phyloP scores from a whole-genome alignment of 2,797 vertebrate genomes.

The Pristis pectinata region DNA sequence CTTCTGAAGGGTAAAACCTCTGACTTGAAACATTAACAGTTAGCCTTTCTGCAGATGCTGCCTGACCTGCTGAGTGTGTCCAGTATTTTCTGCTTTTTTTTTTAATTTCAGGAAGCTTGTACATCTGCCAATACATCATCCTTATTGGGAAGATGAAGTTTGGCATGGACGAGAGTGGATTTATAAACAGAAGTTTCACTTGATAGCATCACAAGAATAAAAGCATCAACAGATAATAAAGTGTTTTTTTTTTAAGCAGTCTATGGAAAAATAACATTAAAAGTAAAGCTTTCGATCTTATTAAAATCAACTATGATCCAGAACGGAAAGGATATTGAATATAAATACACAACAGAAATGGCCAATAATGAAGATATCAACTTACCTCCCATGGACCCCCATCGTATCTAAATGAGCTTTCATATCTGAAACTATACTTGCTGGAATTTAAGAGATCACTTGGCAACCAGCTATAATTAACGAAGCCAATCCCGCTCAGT shows the following conservation, averaged over 20 bases:
- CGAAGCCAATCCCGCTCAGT: slow-evolving; percentile 53
- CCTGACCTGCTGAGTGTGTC: no score
- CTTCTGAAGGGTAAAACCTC: no score
- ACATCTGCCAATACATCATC: background rate
- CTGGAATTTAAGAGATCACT: slow-evolving; percentile 36
- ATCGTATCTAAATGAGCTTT: background rate
- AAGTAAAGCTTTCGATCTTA: no score
- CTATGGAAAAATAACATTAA: background rate
- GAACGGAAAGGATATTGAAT: no score
- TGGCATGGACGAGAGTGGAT: background rate
- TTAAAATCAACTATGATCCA: background rate
- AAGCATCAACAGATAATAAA: background rate
- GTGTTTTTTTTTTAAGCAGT: background rate
- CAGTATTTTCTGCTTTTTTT: no score
- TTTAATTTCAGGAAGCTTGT: no score
- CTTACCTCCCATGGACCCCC: background rate
- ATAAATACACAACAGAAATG: background rate
- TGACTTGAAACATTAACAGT: no score
- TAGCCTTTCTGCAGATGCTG: no score
- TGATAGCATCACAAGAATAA: background rate
- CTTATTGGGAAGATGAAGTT: background rate
- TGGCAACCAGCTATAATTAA: slow-evolving; percentile 56
- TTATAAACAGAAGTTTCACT: background rate
- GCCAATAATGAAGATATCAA: background rate
- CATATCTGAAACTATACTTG: background rate